Evolutionary conservation across 2,888 invertebrate genomes (phyloP).

Genomic region (Eurois occulta): DNA sequence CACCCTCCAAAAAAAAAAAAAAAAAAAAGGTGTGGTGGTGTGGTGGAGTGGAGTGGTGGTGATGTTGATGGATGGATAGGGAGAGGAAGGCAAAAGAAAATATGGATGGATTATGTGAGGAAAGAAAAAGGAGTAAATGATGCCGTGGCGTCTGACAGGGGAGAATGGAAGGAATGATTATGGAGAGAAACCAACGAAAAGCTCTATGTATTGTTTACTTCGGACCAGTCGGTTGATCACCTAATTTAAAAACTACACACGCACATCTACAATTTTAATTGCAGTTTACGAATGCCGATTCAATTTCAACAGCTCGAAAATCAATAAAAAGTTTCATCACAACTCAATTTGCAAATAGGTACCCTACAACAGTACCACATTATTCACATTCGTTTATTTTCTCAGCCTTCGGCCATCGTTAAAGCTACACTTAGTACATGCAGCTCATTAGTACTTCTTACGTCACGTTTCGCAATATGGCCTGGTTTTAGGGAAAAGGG

Average conservation of each 20-base stretch:
- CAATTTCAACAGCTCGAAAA: background rate
- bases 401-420: slow-evolving; percentile 38
- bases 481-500: slow-evolving; percentile 55
- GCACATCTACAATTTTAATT: background rate
- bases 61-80: no score
- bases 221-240: background rate
- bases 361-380: background rate
- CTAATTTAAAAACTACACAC: background rate
- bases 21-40: no score
- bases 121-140: no score
- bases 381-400: slow-evolving; percentile 11
- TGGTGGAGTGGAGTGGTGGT: no score
- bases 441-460: slow-evolving; percentile 43
- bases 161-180: no score
- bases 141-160: no score
- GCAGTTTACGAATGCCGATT: background rate
- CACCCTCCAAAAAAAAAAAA: no score
- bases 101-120: no score
- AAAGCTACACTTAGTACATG: slow-evolving; percentile 43
- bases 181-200: background rate
- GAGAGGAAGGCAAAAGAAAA: no score
- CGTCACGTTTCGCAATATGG: slow-evolving; percentile 51
- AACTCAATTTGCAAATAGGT: slow-evolving; percentile 8
- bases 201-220: background rate
- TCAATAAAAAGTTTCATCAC: slow-evolving; percentile 1